Base-by-base conservation (phyloP, 2,113 vertebrate species). In the Aspidoscelis tigris region DNA sequence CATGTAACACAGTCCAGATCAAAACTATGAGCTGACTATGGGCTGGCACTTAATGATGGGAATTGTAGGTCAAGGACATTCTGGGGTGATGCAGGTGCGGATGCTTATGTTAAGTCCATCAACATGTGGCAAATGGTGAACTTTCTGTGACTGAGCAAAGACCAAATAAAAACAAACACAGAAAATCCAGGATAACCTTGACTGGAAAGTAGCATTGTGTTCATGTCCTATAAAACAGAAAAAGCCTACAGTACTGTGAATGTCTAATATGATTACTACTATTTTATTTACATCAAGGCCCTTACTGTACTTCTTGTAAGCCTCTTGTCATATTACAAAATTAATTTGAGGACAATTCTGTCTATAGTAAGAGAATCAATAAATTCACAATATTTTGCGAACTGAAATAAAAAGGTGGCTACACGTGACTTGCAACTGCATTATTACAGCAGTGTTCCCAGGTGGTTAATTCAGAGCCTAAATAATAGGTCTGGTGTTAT, bases 401-500 rank as follows among this genome's bases (percentile, higher is more conserved):
- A 81, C 91, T 78, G 20, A 87, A 82, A 91, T 87, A 83, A 86
- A 41, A 86, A 84, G 91, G 78, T 89, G 85, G 66, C 55, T 86
- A 81, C 74, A 76, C 77, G 84, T 80, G 86, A 82, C 76, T 94
- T 90, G 84, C 87, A 68, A 85, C 84, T 90, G 84, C 81, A 47
- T 82, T 88, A 20, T 89, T 84, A 72, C 43, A 82, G 72, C 74
- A 89, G 84, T 83, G 77, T 82, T 92, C 89, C 89, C 83, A 87
- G 86, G 86, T 70, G 87, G 89, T 83, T 76, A 80, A 82, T 93
- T 94, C 87, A 92, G 90, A 90, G 92, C 86, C 86, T 89, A 91
- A 91, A 76, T 87, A 91, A 88, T 91, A 91, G 84, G 92, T 92
- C 24, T 50, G 73, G 86, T 90, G 82, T 83, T 90, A 86, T 88